Evolutionary conservation across 2,888 invertebrate genomes (phyloP).

Genomic region (Diadegma fenestrale): DNA sequence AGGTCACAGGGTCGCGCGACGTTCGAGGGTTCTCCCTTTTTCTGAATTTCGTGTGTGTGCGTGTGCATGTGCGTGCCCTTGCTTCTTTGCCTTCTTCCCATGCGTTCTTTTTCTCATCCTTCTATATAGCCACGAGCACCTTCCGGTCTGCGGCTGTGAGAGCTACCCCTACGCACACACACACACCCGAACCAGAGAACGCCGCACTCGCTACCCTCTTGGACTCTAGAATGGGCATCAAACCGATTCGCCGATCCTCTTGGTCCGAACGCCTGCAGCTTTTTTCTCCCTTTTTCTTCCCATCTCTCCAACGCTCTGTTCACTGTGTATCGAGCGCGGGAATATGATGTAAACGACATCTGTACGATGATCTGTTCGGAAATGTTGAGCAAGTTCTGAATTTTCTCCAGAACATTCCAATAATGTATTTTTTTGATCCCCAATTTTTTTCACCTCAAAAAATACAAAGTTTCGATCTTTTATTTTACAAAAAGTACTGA

Average conservation of each 20-base stretch:
- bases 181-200: slow-evolving; percentile 59
- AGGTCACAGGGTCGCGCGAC: slow-evolving; percentile 71
- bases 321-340: slow-evolving; percentile 43
- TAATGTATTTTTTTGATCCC: too few relatives aligned
- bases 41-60: slow-evolving; percentile 5
- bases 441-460: too few relatives aligned
- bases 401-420: background rate
- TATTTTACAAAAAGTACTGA: too few relatives aligned
- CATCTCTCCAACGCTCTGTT: slow-evolving; percentile 20
- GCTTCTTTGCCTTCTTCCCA: slow-evolving; percentile 61
- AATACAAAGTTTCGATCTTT: too few relatives aligned
- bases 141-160: slow-evolving; percentile 58
- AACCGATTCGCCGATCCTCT: slow-evolving; percentile 52
- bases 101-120: slow-evolving; percentile 55
- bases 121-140: slow-evolving; percentile 60
- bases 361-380: slow-evolving; percentile 21
- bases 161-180: slow-evolving; percentile 66
- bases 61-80: slow-evolving; percentile 28
- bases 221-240: slow-evolving; percentile 36
- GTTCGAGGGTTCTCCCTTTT: slow-evolving; percentile 68
- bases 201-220: slow-evolving; percentile 63
- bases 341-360: slow-evolving; percentile 72
- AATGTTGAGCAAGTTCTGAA: slow-evolving; percentile 6
- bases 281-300: slow-evolving; percentile 43
- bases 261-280: slow-evolving; percentile 48